Percentiles rank a stretch among this genome's conserved stretches.
Evolutionary conservation across 2,888 invertebrate genomes (phyloP).

Genomic region (Achlya flavicornis): DNA sequence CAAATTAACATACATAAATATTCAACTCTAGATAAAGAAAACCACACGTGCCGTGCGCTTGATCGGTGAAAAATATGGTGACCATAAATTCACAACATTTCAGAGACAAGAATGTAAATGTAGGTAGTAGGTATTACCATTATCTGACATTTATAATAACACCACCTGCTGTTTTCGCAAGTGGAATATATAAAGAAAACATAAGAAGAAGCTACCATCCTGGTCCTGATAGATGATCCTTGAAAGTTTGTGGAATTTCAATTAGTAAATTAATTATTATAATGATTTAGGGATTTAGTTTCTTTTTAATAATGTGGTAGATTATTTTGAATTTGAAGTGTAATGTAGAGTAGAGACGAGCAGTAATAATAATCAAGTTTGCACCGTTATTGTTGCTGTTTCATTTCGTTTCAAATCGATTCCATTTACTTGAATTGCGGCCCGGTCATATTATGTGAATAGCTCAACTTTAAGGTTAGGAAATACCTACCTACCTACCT

Average conservation of each 20-base stretch:
- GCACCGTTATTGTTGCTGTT: slow-evolving; percentile 17
- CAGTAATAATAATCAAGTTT: slow-evolving; percentile 22
- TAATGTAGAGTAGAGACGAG: slow-evolving; percentile 8
- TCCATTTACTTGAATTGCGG: slow-evolving; percentile 28
- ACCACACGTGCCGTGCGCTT: neutral
- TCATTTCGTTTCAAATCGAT: slow-evolving; percentile 34
- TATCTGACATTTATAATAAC: neutral
- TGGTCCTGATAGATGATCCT: no score
- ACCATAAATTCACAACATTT: neutral
- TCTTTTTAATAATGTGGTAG: neutral
- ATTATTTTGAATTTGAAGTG: neutral
- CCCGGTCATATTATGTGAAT: slow-evolving; percentile 27
- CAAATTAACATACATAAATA: slow-evolving; percentile 17
- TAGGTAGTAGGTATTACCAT: neutral
- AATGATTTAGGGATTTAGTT: neutral
- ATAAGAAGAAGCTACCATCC: neutral
- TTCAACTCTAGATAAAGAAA: slow-evolving; percentile 1
- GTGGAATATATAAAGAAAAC: neutral
- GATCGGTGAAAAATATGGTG: neutral
- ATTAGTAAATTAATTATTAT: neutral
- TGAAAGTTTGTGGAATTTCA: no score
- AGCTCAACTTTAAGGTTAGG: slow-evolving; percentile 17
- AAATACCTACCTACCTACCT: slow-evolving; percentile 13
- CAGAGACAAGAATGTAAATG: neutral
- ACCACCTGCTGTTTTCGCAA: neutral